Base-by-base conservation (phyloP, 1,140 invertebrate species). In the Papilio xuthus region DNA sequence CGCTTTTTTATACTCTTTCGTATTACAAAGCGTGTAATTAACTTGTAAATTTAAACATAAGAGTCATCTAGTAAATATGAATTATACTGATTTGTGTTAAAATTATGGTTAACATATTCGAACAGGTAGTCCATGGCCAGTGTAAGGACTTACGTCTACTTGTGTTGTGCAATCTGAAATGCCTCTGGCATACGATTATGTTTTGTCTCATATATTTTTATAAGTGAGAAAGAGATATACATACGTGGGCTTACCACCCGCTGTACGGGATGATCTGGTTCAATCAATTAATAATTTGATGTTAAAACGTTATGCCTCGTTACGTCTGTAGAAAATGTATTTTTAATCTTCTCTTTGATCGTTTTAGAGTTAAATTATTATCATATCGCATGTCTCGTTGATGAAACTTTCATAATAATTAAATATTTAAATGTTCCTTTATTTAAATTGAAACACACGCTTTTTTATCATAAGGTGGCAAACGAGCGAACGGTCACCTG, bases 221-320 rank as follows among this genome's bases (percentile, higher is more conserved):
- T 23, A 10, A n/a, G 80, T 70, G 73, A 44, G 78, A 88, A 79
- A 79, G 86, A 82, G 83, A 88, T 10, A 32, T 85, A 84, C 74
- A 53, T 80, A 83, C 88, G 89, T 86, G 80, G 83, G 82, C 81
- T 80, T 83, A 80, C 80, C 83, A 79, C 88, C 88, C 79, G 88
- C 84, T 83, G 84, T 80, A 76, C 74, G 77, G 78, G 78, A 86
- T 88, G 82, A 88, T 87, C 84, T 87, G 82, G 84, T 88, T 91
- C 60, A 28, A 67, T 90, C 86, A 90, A 91, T 91, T 89, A 86
- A 84, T 85, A 81, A 85, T 83, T 79, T 82, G 80, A 85, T 84
- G 82, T 82, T 77, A 80, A 63, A 12, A 82, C 80, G 76, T 37
- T 81, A 41, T 75, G 72, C 20, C 71, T 73, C 20, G 42, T 73